Evolutionary conservation across 2,888 invertebrate genomes (phyloP), one percentile per base, ranked within the genome.

Genomic region (Nycteola revayana): DNA sequence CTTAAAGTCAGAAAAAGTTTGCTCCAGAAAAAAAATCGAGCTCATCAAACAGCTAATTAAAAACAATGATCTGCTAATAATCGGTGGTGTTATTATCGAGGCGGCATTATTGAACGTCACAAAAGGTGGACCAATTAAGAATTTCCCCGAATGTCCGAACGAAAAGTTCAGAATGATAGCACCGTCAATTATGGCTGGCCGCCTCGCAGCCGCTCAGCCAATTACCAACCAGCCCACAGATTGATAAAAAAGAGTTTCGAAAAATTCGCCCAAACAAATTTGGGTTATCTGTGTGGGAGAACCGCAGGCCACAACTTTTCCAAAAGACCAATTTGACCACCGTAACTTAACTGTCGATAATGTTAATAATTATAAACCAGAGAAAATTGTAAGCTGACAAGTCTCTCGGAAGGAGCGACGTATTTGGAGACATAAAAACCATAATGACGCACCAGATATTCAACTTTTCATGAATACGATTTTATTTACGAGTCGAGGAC

Each of bases 91-190:
- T 83, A 86, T 80, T 84, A 85, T 82, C 76, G 70, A 69, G 74
- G 82, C 86, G 85, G 85, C 76, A 66, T 79, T 82, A 84, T 78
- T 77, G 75, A 61, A 76, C 75, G 75, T 81, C 78, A 82, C 84
- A 85, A 85, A 85, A 81, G 80, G 78, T 80, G 76, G 68, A 80
- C 86, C 86, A 88, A 87, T 88, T 87, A 88, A 86, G 74, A 84
- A 72, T 86, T 88, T 87, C 85, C 82, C 76, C 82, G 87, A 87
- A 88, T 79, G 77, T 79, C 76, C 78, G 60, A 70, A 67, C 75
- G 72, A 80, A 79, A 75, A 80, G 79, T 78, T 72, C 77, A 85
- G 79, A 81, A 85, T 81, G 85, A 85, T 83, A 84, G 77, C 84
- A 80, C 76, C 78, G 82, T 81, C 81, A 81, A 84, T 85, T 84